A percentile compares a stretch with the other conserved stretches of the same genome.
Conservation (phyloP, 2,797 vertebrate genomes). For the Poeciliopsis turneri region DNA sequence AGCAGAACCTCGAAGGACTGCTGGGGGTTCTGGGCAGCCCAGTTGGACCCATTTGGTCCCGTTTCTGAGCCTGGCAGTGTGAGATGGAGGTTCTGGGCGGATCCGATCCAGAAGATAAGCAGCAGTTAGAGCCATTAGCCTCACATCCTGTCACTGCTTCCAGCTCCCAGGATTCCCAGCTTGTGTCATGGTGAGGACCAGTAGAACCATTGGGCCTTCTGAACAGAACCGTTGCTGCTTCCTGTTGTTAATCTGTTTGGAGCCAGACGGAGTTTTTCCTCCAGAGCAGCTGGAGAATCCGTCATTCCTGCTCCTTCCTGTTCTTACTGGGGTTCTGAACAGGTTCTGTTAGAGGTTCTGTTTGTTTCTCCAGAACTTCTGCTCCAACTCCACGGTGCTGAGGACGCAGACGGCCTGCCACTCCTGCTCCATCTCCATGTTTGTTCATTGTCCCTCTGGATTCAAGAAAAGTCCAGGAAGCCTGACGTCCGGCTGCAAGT, state of each 20-base stretch:
- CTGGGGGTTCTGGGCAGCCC: not conserved
- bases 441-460: conserved; percentile 78
- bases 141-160: conserved; percentile 36
- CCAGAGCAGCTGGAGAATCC: not conserved
- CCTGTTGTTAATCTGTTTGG: not conserved
- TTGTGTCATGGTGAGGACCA: not conserved
- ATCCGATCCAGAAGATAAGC: conserved; percentile 36
- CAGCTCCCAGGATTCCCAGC: not conserved
- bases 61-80: not conserved
- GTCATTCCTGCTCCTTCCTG: not conserved
- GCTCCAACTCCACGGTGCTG: conserved; percentile 78
- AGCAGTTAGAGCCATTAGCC: not conserved
- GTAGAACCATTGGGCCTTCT: no score
- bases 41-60: no score
- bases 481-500: conserved; percentile 81
- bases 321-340: not conserved
- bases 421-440: conserved; percentile 76
- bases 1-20: no score
- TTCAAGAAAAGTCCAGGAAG: conserved; percentile 69
- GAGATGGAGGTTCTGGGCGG: conserved; percentile 28
- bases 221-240: not conserved
- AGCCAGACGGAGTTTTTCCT: no score
- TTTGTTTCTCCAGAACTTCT: conserved; percentile 75
- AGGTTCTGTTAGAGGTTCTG: not conserved
- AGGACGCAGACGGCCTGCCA: conserved; percentile 80